Conservation (phyloP, 1,140 invertebrate genomes). For the Kradibia gibbosae region DNA sequence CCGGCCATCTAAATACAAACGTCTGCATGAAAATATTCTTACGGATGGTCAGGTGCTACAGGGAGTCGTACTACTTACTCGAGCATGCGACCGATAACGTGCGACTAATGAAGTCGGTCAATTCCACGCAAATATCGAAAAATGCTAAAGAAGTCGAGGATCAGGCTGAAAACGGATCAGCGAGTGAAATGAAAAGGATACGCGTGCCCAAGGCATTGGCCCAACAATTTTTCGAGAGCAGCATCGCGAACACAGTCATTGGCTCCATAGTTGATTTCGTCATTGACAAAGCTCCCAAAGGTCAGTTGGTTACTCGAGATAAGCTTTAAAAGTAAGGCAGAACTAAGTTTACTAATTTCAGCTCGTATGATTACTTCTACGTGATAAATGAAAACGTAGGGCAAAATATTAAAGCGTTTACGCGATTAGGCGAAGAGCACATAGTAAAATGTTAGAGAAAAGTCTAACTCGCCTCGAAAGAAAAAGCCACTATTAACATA, state of each 20-base stretch:
- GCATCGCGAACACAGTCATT: conserved; percentile 13
- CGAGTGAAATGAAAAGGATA: neutral
- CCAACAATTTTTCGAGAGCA: conserved; percentile 22
- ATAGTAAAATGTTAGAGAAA: no score
- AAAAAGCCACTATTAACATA: no score
- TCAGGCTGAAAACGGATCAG: neutral
- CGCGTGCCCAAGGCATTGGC: conserved; percentile 28
- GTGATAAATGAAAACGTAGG: no score
- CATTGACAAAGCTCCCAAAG: conserved; percentile 1
- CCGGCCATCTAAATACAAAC: conserved; percentile 21
- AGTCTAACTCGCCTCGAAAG: no score
- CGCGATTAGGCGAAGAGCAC: no score
- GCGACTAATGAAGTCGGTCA: conserved; percentile 27
- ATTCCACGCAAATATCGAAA: conserved; percentile 31
- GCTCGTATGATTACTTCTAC: no score
- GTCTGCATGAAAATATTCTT: conserved; percentile 41
- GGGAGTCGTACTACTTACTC: conserved; percentile 42
- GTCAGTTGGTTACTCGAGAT: no score
- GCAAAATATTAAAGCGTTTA: no score
- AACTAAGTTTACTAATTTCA: no score
- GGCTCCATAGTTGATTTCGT: conserved; percentile 25
- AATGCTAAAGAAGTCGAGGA: conserved; percentile 14
- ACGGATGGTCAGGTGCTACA: conserved; percentile 37
- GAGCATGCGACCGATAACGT: conserved; percentile 36
- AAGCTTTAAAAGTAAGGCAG: no score